These are phyloP conservation scores for Mesaphorura yosii DNA, from an alignment of 1,140 invertebrate genomes.

Conservation along the genomic window DNA sequence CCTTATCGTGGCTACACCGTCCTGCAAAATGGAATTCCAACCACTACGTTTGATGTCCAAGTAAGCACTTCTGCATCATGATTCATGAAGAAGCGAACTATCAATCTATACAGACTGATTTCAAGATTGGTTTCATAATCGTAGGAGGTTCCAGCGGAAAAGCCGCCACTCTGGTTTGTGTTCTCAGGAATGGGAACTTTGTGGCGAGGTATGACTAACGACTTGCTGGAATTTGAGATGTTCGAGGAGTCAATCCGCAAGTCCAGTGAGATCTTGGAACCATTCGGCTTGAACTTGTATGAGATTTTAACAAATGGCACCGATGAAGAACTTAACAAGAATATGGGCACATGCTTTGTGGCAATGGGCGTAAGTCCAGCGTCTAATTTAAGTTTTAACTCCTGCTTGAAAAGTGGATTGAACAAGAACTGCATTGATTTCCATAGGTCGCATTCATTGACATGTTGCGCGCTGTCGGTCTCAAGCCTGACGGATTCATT, in stretches of 20 bases:
- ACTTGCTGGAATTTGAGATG: slow-evolving; percentile 43
- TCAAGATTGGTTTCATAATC: neutral
- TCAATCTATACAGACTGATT: neutral
- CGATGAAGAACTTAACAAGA: slow-evolving; percentile 39
- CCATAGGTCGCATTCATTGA: slow-evolving; percentile 72
- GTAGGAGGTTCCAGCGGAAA: slow-evolving; percentile 33
- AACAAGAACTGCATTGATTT: slow-evolving; percentile 3
- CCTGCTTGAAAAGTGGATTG: slow-evolving; percentile 24
- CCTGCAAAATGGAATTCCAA: slow-evolving; percentile 33
- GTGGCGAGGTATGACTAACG: slow-evolving; percentile 67
- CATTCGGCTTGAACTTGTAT: slow-evolving; percentile 41
- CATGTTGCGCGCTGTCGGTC: slow-evolving; percentile 52
- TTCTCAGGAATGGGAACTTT: slow-evolving; percentile 87
- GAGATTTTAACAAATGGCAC: slow-evolving; percentile 42
- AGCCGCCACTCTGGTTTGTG: slow-evolving; percentile 58
- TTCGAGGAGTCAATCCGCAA: slow-evolving; percentile 44
- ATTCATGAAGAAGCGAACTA: neutral
- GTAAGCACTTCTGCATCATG: neutral
- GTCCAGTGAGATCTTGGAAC: slow-evolving; percentile 31
- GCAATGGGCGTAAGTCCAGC: slow-evolving; percentile 11
- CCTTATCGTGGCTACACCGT: slow-evolving; percentile 43
- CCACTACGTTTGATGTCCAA: neutral
- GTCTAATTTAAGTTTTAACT: neutral
- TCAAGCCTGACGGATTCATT: slow-evolving; percentile 70
- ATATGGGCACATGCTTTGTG: slow-evolving; percentile 8